A percentile compares a stretch with the other conserved stretches of the same genome.
phyloP scores from a whole-genome alignment of 64 coral and sea anemone species.

The Stylophora pistillata region DNA sequence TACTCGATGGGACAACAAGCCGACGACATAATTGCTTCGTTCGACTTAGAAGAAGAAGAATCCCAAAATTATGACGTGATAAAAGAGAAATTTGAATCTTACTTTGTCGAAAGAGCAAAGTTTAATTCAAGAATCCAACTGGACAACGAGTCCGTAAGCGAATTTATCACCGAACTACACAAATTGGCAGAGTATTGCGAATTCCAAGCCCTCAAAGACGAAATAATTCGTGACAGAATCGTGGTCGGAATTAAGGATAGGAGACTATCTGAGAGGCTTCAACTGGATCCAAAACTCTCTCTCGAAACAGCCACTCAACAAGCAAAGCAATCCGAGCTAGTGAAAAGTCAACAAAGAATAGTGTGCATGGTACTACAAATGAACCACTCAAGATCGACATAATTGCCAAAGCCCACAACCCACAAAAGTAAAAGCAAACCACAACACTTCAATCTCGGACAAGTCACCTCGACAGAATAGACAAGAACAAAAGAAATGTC shows the following conservation, averaged over 20 bases:
- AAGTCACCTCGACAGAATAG: too few relatives aligned
- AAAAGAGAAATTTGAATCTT: slow-evolving; percentile 17
- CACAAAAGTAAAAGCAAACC: too few relatives aligned
- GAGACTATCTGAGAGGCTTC: slow-evolving; percentile 7
- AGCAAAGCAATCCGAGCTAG: too few relatives aligned
- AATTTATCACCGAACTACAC: slow-evolving; percentile 33
- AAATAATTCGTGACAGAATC: slow-evolving; percentile 17
- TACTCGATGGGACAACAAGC: slow-evolving; percentile 59
- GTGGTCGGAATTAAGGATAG: slow-evolving; percentile 10
- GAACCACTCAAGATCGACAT: too few relatives aligned
- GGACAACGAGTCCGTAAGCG: neutral
- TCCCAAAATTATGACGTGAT: slow-evolving; percentile 26
- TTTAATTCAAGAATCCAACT: slow-evolving; percentile 54
- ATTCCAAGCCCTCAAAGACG: slow-evolving; percentile 13
- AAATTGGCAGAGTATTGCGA: slow-evolving; percentile 4
- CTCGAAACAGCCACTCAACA: too few relatives aligned
- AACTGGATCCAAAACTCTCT: slow-evolving; percentile 24
- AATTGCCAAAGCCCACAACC: too few relatives aligned
- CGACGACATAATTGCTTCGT: slow-evolving; percentile 46
- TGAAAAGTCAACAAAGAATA: too few relatives aligned
- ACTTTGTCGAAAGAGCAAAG: slow-evolving; percentile 35
- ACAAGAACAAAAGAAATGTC: too few relatives aligned
- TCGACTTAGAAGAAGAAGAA: slow-evolving; percentile 24
- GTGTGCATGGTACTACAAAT: too few relatives aligned
- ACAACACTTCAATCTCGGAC: too few relatives aligned